phyloP scores from a whole-genome alignment of 2,113 vertebrate genomes.

The Hirundichthys speculiger region DNA sequence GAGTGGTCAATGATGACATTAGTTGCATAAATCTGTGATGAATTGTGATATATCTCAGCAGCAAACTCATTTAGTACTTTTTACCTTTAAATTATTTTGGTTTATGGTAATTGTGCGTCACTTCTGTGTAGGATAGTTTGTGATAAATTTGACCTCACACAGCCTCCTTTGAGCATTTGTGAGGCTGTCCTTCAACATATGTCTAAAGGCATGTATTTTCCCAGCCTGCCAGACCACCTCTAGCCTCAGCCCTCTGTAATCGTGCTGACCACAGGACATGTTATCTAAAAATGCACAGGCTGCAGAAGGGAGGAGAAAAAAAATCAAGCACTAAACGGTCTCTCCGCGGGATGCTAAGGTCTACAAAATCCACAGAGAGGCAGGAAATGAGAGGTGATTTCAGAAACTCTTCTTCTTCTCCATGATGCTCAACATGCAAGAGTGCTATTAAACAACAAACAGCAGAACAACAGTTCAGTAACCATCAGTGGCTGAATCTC shows the following conservation, averaged over 20 bases:
- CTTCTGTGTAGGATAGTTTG: too few species aligned
- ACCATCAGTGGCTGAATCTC: background rate
- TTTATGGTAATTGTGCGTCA: too few species aligned
- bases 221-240: conserved; percentile 33
- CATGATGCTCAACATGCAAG: conserved; percentile 7
- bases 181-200: conserved; percentile 59
- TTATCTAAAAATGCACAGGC: conserved; percentile 42
- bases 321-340: conserved; percentile 12
- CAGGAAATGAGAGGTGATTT: background rate
- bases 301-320: conserved; percentile 33
- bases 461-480: background rate
- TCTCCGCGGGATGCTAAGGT: conserved; percentile 6
- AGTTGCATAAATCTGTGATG: too few species aligned
- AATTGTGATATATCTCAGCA: too few species aligned
- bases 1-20: too few species aligned
- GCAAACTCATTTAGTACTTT: too few species aligned
- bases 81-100: too few species aligned
- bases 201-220: conserved; percentile 56
- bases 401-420: conserved; percentile 1
- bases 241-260: conserved; percentile 46
- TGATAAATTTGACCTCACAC: background rate
- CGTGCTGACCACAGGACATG: conserved; percentile 64
- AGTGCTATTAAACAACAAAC: background rate
- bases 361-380: conserved; percentile 3
- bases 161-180: conserved; percentile 48